These are phyloP conservation scores for Agonopterix alstromeriana DNA, from an alignment of 2,888 invertebrate genomes.

Conservation along the genomic window DNA sequence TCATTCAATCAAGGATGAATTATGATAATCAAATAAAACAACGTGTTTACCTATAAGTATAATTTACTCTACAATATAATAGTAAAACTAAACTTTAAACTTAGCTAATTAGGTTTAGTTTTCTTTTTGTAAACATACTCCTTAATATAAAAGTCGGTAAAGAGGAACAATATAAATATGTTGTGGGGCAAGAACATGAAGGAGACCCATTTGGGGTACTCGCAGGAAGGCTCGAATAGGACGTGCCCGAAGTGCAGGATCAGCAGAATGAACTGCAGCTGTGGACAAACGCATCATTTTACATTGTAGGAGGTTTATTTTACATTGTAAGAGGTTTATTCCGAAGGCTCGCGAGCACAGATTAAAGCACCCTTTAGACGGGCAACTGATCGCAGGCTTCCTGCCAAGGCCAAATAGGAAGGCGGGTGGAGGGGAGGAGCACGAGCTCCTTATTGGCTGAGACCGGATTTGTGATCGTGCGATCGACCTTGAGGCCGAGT, in stretches of 20 bases:
- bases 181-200: constrained; percentile 80
- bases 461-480: too few species aligned
- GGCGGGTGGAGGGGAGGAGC: too few species aligned
- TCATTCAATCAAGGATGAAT: too few species aligned
- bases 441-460: too few species aligned
- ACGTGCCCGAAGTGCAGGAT: constrained; percentile 77
- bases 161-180: constrained; percentile 80
- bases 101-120: constrained; percentile 31
- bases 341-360: too few species aligned
- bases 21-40: not conserved
- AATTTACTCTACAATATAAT: not conserved
- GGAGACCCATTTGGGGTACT: constrained; percentile 78
- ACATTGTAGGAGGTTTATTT: too few species aligned
- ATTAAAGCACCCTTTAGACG: too few species aligned
- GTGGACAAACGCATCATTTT: constrained; percentile 20
- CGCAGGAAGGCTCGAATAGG: constrained; percentile 75
- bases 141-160: constrained; percentile 82
- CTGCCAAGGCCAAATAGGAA: too few species aligned
- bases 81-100: constrained; percentile 4
- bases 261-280: constrained; percentile 81
- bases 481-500: too few species aligned
- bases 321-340: not conserved
- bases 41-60: not conserved
- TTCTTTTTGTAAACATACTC: constrained; percentile 76
- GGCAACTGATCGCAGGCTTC: too few species aligned